Evolutionary conservation across 1,140 invertebrate species (phyloP), one percentile per base, ranked within the genome.

Genomic region (Pseudoatta argentina): DNA sequence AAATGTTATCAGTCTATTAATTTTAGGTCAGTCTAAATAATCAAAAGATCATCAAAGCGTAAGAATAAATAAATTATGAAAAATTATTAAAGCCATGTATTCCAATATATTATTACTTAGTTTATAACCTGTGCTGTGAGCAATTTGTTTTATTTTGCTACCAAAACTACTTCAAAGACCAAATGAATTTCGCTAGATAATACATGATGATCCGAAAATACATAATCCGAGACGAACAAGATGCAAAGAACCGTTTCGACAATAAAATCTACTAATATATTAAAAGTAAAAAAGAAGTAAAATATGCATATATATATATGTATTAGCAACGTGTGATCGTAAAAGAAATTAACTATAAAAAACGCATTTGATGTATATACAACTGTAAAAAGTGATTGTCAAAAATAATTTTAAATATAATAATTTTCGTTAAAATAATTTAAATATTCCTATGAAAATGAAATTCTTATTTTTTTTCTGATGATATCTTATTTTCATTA

Each of bases 1-100:
- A 55, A 85, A 4, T 73, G 30, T 85, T 85, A 66, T 88, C 87
- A 88, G 87, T 88, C 87, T 88, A 87, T 88, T 44, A 87, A 63
- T 18, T 88, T 87, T 87, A n/a, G 53, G 30, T 88, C 85, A 88
- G 85, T 88, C 85, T 87, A 75, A 87, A 63, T 0, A 86, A 51
- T 51, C 39, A 57, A 63, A 63, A 82, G 53, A 59, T 59, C 24
- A 71, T 72, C 18, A 27, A 21, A 1, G 24, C 18, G 18, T 48
- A 73, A 39, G 7, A 83, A 83, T 82, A 73, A 73, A 82, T 83
- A 83, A 61, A 27, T 83, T 83, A 83, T 18, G 18, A 51, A 12
- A 83, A 75, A 61, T 21, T 1, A 24, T 73, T 83, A 61, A 63
- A 64, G 55, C 79, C 79, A 63, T 73, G n/a, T 59, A 48, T 63